These are phyloP conservation scores for Meleagris gallopavo DNA, from an alignment of 2,113 vertebrate species.

Conservation along the genomic window DNA sequence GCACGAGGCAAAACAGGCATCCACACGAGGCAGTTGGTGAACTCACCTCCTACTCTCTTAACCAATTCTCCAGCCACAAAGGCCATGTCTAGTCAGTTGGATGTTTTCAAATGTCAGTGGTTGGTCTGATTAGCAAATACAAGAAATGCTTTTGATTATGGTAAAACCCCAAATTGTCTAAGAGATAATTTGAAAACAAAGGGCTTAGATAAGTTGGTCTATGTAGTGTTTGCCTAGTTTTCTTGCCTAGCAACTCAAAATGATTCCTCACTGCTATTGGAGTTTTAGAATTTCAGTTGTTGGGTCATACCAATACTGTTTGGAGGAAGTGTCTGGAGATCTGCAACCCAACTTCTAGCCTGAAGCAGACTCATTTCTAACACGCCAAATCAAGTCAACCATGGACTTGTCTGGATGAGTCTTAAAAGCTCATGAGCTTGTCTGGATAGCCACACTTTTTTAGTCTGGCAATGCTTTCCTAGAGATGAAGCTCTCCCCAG, in stretches of 20 bases:
- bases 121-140: slow-evolving; percentile 14
- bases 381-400: neutral
- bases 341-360: neutral
- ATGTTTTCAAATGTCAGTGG: slow-evolving; percentile 40
- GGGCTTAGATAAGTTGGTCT: neutral
- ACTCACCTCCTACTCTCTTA: neutral
- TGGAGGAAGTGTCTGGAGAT: neutral
- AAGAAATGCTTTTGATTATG: neutral
- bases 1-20: neutral
- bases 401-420: neutral
- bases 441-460: neutral
- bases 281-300: neutral
- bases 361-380: neutral
- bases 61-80: slow-evolving; percentile 16
- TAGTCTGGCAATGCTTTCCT: neutral
- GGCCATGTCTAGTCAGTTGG: neutral
- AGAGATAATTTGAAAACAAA: neutral
- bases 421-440: neutral
- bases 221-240: neutral
- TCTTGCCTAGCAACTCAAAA: neutral
- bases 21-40: neutral
- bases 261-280: neutral
- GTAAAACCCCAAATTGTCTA: neutral
- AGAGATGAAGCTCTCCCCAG: neutral
- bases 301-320: neutral